Percentiles rank a stretch among this genome's conserved stretches.
phyloP scores from a whole-genome alignment of 2,113 vertebrate genomes.

The Penelope pileata region DNA sequence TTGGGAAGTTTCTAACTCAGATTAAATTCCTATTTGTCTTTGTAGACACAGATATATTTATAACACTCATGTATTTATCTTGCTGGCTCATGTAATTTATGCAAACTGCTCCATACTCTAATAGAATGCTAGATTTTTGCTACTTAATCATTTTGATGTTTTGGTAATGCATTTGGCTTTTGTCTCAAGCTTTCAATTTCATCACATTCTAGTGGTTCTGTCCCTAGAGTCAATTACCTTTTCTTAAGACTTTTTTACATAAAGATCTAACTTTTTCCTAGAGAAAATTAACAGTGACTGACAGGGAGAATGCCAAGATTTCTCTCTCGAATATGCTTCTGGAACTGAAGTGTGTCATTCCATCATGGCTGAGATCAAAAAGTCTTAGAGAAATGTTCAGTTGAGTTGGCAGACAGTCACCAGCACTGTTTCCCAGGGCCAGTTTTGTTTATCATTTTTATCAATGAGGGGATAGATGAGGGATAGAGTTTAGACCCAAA shows the following conservation, averaged over 20 bases:
- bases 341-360: background rate
- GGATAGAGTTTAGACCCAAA: background rate
- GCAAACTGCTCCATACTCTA: background rate
- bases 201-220: background rate
- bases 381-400: background rate
- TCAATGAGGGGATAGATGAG: background rate
- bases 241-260: background rate
- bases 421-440: background rate
- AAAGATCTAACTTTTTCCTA: background rate
- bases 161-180: background rate
- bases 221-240: background rate
- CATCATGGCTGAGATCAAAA: background rate
- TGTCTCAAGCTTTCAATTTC: background rate
- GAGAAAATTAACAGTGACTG: background rate
- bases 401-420: background rate
- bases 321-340: background rate
- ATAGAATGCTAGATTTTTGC: background rate
- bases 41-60: background rate
- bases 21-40: background rate
- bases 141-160: background rate
- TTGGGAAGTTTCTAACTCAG: background rate
- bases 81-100: background rate
- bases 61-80: background rate
- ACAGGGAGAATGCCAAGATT: background rate
- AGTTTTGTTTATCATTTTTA: background rate